phyloP scores from a whole-genome alignment of 2,113 vertebrate genomes.

The Indri indri region DNA sequence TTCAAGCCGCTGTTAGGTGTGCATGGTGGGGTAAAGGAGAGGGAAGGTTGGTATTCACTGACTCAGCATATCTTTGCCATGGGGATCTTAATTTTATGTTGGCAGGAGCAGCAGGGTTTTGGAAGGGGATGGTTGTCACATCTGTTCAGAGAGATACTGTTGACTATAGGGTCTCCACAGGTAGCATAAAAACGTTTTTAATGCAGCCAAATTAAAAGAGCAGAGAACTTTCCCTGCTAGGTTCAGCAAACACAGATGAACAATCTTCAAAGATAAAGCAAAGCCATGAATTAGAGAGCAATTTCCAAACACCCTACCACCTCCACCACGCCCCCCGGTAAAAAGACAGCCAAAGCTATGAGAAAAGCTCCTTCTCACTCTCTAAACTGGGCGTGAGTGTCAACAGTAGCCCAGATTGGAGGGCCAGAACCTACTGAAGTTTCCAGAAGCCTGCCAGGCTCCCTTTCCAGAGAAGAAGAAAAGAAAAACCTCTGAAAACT shows the following conservation, averaged over 20 bases:
- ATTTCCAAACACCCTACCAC: slow-evolving; percentile 20
- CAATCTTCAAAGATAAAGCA: slow-evolving; percentile 54
- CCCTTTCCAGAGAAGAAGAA: not conserved
- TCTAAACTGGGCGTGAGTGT: not conserved
- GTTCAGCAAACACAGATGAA: slow-evolving; percentile 45
- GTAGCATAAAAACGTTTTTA: slow-evolving; percentile 45
- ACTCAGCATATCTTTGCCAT: not conserved
- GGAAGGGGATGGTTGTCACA: not conserved
- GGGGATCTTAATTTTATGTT: not conserved
- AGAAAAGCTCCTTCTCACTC: slow-evolving; percentile 19
- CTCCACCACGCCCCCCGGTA: not conserved
- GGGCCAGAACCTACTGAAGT: slow-evolving; percentile 2
- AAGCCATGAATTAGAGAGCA: slow-evolving; percentile 26
- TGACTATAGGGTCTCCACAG: not conserved
- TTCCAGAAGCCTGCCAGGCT: not conserved
- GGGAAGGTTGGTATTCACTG: not conserved
- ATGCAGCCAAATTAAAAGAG: slow-evolving; percentile 37
- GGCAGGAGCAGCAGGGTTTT: not conserved
- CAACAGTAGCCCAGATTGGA: slow-evolving; percentile 20
- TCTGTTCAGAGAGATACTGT: slow-evolving; percentile 22
- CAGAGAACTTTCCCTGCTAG: slow-evolving; percentile 38
- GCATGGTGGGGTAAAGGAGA: not conserved
- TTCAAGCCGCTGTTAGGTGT: not conserved
- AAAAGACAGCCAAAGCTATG: slow-evolving; percentile 16
- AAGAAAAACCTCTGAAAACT: not conserved